Base-by-base conservation (phyloP, 2,888 invertebrate species). In the Pseudeuparius sepicola region DNA sequence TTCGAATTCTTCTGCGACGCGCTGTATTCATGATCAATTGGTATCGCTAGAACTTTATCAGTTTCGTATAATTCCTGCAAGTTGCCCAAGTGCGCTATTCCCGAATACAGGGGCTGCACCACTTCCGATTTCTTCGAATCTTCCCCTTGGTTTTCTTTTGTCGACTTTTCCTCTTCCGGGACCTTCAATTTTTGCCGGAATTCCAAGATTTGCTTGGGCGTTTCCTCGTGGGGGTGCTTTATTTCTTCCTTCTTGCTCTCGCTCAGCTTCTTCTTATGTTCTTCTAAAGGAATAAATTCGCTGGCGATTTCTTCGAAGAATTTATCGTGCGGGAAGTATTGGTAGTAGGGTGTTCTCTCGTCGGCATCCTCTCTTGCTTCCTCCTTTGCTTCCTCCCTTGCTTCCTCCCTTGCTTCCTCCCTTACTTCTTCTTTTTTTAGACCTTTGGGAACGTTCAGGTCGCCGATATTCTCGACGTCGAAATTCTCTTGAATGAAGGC, bases 1-100 rank as follows among this genome's bases (percentile, higher is more conserved):
- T 26, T 24, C 20, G 20, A 20, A 20, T 41, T 28, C 37, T 52
- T 51, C 4, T 50, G 43, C 2, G 56, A 52, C 7, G 53, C 52
- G 29, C 55, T 53, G 35, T 56, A 54, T 31, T 57, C 54, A 28
- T 50, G 48, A 32, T 59, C 60, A 31, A 52, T 55, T 3, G 60
- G 60, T n/a, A 58, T 48, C 2, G 54, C 49, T 26, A 56, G 46
- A 1, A 55, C 48, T 36, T 57, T 55, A 36, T 55, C 51, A 13
- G 52, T 47, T 18, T 51, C 47, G 14, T 57, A 41, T 6, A 55
- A 50, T 34, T 57, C 53, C 34, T 56, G 51, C 4, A 55, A 29
- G 26, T 38, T 39, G 40, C 51, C 45, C 15, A 42, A 39, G 7
- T 48, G 45, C 12, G 57, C 44, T 11, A 57, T 41, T 11, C 56